Evolutionary conservation across 2,888 invertebrate genomes (phyloP).

Genomic region (Leptarthrus brevirostris): DNA sequence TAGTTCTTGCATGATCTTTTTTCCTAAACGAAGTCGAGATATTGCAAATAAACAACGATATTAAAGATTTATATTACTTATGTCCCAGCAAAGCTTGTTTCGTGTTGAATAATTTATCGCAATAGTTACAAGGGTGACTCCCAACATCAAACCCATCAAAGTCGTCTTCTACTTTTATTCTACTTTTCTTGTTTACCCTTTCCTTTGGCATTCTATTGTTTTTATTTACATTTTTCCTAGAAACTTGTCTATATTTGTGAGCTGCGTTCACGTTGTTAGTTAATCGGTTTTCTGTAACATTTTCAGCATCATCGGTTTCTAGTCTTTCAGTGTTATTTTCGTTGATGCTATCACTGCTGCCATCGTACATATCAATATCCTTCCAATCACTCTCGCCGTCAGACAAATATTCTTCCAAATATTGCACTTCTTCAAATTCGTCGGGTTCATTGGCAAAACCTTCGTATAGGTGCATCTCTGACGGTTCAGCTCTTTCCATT

Average conservation of each 20-base stretch:
- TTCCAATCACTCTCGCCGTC: not conserved
- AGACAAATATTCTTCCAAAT: conserved; percentile 45
- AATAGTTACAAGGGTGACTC: not conserved
- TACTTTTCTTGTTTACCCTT: not conserved
- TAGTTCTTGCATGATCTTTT: conserved; percentile 52
- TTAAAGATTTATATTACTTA: too few species aligned
- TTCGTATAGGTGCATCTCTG: not conserved
- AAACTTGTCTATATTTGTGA: not conserved
- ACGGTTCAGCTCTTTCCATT: conserved; percentile 3
- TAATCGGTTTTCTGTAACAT: conserved; percentile 16
- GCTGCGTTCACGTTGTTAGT: not conserved
- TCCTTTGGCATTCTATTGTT: not conserved
- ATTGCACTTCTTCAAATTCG: conserved; percentile 51
- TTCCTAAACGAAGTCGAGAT: too few species aligned
- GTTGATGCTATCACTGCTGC: conserved; percentile 1
- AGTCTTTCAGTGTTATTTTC: not conserved
- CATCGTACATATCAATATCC: not conserved
- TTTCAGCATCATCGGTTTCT: conserved; percentile 9
- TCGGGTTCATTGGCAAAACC: not conserved
- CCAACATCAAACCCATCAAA: not conserved
- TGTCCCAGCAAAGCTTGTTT: conserved; percentile 47
- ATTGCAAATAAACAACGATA: too few species aligned
- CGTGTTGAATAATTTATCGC: not conserved
- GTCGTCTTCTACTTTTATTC: not conserved
- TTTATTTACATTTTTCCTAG: not conserved